phyloP scores from a whole-genome alignment of 2,888 invertebrate genomes.

The Labia minor region DNA sequence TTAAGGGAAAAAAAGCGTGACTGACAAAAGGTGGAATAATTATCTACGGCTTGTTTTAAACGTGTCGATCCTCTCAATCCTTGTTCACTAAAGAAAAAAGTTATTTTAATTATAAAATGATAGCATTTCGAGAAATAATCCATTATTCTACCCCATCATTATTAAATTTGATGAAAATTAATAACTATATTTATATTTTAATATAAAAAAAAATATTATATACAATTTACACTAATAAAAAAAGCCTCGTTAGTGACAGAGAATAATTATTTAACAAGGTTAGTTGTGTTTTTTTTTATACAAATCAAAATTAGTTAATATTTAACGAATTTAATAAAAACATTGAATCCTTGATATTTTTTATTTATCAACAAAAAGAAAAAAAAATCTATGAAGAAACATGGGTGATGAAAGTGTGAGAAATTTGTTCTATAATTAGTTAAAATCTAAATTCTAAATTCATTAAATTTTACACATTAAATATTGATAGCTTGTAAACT shows the following conservation, averaged over 20 bases:
- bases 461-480: too few species aligned
- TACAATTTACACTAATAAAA: background rate
- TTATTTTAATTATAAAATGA: conserved; percentile 1
- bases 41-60: conserved; percentile 13
- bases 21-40: conserved; percentile 13
- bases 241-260: background rate
- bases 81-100: background rate
- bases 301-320: too few species aligned
- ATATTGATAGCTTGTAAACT: too few species aligned
- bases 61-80: background rate
- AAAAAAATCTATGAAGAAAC: too few species aligned
- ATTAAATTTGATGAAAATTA: background rate
- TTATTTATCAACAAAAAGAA: too few species aligned
- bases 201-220: background rate
- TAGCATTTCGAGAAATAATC: background rate
- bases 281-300: too few species aligned
- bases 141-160: background rate
- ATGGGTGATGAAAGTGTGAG: too few species aligned
- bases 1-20: background rate
- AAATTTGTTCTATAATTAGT: too few species aligned
- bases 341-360: too few species aligned
- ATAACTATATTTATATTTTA: background rate
- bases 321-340: too few species aligned
- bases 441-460: too few species aligned
- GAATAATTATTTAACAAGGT: too few species aligned